These are phyloP conservation scores for Cephus pygmeus DNA, from an alignment of 2,888 invertebrate genomes.

Conservation along the genomic window DNA sequence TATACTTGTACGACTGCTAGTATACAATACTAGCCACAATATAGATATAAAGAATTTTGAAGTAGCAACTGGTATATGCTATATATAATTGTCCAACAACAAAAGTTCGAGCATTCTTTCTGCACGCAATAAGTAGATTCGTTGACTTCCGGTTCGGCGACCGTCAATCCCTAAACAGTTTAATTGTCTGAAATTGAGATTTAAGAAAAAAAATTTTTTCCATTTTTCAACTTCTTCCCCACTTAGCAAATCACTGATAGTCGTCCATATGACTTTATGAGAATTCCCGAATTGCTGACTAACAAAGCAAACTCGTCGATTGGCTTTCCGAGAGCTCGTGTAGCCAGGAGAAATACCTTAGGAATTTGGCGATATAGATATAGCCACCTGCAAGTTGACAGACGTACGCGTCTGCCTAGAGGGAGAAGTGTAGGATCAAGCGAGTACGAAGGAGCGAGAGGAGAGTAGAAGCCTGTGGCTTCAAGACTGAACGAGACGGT, in stretches of 20 bases:
- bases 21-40: no score
- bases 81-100: no score
- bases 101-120: no score
- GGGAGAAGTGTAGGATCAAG: not conserved
- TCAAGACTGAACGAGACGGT: not conserved
- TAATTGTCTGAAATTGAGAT: no score
- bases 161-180: no score
- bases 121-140: no score
- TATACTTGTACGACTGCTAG: not conserved
- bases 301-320: not conserved
- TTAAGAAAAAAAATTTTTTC: no score
- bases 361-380: not conserved
- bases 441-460: not conserved
- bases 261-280: not conserved
- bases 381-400: not conserved
- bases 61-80: no score
- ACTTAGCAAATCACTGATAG: no score
- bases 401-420: not conserved
- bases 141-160: no score
- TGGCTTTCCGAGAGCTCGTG: not conserved
- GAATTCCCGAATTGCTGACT: not conserved
- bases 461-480: not conserved
- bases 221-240: no score
- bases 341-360: no score
- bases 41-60: not conserved